Evolutionary conservation across 2,888 invertebrate species (phyloP).

Genomic region (Cosmia pyralina): DNA sequence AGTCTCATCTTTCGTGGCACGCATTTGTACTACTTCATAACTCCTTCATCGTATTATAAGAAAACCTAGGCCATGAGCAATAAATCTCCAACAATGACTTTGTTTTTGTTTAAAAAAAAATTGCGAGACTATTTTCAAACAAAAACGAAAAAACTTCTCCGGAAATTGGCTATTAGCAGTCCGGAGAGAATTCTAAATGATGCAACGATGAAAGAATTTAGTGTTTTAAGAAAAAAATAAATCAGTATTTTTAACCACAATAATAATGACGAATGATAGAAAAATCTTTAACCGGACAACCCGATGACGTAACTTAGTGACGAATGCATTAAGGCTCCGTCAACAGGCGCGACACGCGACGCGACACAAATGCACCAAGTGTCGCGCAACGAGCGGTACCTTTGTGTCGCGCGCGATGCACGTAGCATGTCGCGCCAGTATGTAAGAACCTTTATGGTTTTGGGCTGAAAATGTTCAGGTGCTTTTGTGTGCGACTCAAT

Average conservation of each 20-base stretch:
- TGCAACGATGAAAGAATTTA: neutral
- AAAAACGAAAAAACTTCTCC: conserved; percentile 14
- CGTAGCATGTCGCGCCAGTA: no score
- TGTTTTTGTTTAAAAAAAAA: conserved; percentile 2
- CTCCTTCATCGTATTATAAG: neutral
- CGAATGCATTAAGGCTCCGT: no score
- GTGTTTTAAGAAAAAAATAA: neutral
- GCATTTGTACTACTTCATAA: no score
- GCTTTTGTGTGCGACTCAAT: no score
- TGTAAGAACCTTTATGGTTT: neutral
- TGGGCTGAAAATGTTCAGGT: neutral
- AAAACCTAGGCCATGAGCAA: neutral
- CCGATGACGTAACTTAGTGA: neutral
- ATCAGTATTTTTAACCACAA: neutral
- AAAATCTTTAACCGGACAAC: neutral
- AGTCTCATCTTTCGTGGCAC: no score
- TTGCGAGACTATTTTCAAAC: conserved; percentile 28
- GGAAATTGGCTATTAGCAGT: conserved; percentile 43
- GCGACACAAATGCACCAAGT: no score
- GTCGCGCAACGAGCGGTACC: no score
- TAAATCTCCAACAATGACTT: neutral
- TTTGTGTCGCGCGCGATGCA: no score
- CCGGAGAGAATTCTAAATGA: conserved; percentile 18
- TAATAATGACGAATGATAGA: neutral
- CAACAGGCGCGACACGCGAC: no score